Evolutionary conservation across 2,888 invertebrate genomes (phyloP).

Genomic region (Caenorhabditis afra): DNA sequence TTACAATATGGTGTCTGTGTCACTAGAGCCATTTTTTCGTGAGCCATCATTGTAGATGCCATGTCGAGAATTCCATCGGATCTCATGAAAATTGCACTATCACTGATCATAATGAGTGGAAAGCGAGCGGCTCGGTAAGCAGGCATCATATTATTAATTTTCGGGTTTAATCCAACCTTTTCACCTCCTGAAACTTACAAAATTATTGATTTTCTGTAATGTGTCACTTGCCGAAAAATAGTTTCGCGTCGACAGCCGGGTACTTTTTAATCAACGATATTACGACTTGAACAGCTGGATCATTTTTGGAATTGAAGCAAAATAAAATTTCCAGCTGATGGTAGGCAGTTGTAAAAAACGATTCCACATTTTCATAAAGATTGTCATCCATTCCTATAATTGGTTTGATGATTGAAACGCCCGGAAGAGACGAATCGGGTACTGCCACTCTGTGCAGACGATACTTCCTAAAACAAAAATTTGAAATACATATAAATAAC

Average conservation of each 20-base stretch:
- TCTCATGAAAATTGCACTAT: conserved; percentile 85
- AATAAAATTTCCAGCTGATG: conserved; percentile 93
- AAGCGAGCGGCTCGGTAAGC: conserved; percentile 88
- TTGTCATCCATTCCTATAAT: conserved; percentile 94
- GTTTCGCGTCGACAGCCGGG: conserved; percentile 88
- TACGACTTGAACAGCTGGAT: conserved; percentile 90
- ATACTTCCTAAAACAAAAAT: conserved; percentile 55
- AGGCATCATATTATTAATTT: conserved; percentile 98
- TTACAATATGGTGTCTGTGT: conserved; percentile 98
- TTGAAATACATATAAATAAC: background rate
- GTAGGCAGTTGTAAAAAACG: conserved; percentile 94
- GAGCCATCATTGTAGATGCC: conserved; percentile 83
- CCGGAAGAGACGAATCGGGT: conserved; percentile 80
- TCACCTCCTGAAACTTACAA: conserved; percentile 85
- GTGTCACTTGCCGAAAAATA: conserved; percentile 84
- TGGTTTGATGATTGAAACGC: conserved; percentile 94
- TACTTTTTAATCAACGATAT: conserved; percentile 89
- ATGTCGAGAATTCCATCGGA: conserved; percentile 95
- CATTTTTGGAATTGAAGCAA: conserved; percentile 92
- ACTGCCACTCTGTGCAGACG: conserved; percentile 53
- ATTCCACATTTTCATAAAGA: conserved; percentile 91
- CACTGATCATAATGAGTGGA: conserved; percentile 73
- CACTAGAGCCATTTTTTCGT: conserved; percentile 86
- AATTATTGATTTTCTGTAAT: background rate
- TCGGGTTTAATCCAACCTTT: conserved; percentile 96